phyloP scores from a whole-genome alignment of 2,888 invertebrate species.

The Erannis defoliaria region DNA sequence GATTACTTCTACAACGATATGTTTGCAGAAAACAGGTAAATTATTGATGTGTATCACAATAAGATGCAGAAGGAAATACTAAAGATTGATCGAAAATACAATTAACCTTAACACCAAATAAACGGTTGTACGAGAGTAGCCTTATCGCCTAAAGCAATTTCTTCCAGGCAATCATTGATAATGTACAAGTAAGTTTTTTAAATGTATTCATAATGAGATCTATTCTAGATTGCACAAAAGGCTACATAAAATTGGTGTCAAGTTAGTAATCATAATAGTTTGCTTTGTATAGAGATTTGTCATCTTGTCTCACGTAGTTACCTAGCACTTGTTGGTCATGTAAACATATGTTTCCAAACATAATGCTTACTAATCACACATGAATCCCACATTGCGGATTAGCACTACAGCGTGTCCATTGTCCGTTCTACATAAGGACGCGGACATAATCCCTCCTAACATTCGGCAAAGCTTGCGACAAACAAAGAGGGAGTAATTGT shows the following conservation, averaged over 20 bases:
- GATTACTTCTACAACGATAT: too few relatives aligned
- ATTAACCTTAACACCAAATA: too few relatives aligned
- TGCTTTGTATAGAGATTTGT: too few relatives aligned
- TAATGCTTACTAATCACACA: slow-evolving; percentile 34
- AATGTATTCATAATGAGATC: too few relatives aligned
- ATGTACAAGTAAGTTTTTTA: too few relatives aligned
- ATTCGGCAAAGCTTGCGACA: slow-evolving; percentile 46
- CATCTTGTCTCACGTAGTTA: slow-evolving; percentile 3
- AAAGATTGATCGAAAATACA: too few relatives aligned
- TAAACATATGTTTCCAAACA: slow-evolving; percentile 12
- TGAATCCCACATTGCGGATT: slow-evolving; percentile 40
- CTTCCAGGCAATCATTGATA: too few relatives aligned
- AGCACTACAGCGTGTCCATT: slow-evolving; percentile 46
- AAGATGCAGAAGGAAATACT: too few relatives aligned
- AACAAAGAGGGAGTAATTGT: slow-evolving; percentile 42
- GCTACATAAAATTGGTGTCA: not conserved
- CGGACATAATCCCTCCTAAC: slow-evolving; percentile 44
- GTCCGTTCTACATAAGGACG: slow-evolving; percentile 42
- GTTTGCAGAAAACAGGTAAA: too few relatives aligned
- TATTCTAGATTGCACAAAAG: not conserved
- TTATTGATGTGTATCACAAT: too few relatives aligned
- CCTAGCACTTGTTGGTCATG: slow-evolving; percentile 20
- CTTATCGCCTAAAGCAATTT: too few relatives aligned
- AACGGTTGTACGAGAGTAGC: too few relatives aligned
- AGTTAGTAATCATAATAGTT: not conserved